These are phyloP conservation scores for Manis crassicaudata DNA, from an alignment of 2,797 vertebrate genomes.

Conservation along the genomic window DNA sequence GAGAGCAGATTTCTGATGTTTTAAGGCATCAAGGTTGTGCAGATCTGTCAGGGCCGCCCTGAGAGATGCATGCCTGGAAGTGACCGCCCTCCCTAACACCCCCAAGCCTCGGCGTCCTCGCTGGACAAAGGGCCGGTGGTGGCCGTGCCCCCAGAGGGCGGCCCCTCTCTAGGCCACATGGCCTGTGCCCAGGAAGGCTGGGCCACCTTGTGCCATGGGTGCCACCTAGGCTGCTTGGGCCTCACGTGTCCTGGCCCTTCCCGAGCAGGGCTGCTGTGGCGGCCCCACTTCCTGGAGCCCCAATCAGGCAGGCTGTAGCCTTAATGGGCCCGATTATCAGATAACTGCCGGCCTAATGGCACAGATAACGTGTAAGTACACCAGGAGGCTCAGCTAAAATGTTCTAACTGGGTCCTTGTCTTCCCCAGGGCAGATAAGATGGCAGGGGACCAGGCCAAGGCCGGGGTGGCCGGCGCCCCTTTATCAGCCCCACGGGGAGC, in stretches of 20 bases:
- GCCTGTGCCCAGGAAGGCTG: not conserved
- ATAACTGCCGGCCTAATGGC: constrained; percentile 86
- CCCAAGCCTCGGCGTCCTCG: not conserved
- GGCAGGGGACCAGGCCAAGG: constrained; percentile 84
- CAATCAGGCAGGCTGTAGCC: constrained; percentile 80
- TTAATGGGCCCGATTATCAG: constrained; percentile 87
- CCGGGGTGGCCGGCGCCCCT: not conserved
- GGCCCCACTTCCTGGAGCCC: constrained; percentile 83
- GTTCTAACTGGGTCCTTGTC: constrained; percentile 86
- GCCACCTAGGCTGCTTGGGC: not conserved
- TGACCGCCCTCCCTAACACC: too few species aligned
- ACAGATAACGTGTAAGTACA: constrained; percentile 86
- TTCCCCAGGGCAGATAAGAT: constrained; percentile 85
- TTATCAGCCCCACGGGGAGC: not conserved
- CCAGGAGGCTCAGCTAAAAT: constrained; percentile 84
- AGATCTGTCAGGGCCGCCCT: too few species aligned
- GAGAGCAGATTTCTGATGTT: not conserved
- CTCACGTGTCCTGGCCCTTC: constrained; percentile 59
- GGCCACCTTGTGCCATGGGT: not conserved
- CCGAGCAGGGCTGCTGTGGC: constrained; percentile 48
- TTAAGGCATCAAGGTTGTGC: not conserved
- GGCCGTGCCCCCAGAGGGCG: not conserved
- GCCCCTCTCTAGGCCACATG: not conserved
- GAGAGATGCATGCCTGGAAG: not conserved
- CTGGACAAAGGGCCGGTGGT: not conserved